Base-by-base conservation (phyloP, 2,888 invertebrate genomes). In the Heteromyza rotundicornis region DNA sequence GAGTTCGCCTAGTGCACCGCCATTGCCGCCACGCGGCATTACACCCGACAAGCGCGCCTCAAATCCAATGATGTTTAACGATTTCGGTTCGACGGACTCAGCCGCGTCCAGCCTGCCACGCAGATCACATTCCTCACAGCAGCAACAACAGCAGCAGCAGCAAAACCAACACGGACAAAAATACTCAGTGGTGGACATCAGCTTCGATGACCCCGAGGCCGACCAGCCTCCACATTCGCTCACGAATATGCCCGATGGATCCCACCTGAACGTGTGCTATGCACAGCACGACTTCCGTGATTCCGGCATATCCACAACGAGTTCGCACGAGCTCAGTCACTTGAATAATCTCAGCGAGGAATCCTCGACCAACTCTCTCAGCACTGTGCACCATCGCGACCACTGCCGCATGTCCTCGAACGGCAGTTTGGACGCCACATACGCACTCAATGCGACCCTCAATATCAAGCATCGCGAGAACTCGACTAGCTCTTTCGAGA, bases 21-120 rank as follows among this genome's bases (percentile, higher is more conserved):
- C 94, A 0, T 78, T 94, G 60, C 94, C 94, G 2, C 94, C 94
- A 0, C 84, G 94, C 64, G 92, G 92, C 7, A 90, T 90, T 68
- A 82, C 81, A 7, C 81, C 82, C 1, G 84, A 84, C 40, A 84
- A 84, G 59, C 72, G 84, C n/a, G 78, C 81, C 27, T 83, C 83
- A 0, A 84, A 83, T 73, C 81, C 84, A 0, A 65, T 81, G 36
- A 71, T 79, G n/a, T 81, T 82, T 60, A 79, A 78, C 57, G 83
- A 83, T 16, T 84, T 81, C 56, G 70, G 75, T 27, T 47, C 27
- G 8, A 60, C 2, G 5, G 60, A 66, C 7, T 76, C 76, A 7
- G 40, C 64, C 2, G 54, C 55, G 14, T 63, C 65, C 14, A 67
- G 69, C 17, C 67, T 77, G 24, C 74, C 73, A 0, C 65, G 80